phyloP scores from a whole-genome alignment of 2,113 vertebrate genomes.

The Lophochroa leadbeateri region DNA sequence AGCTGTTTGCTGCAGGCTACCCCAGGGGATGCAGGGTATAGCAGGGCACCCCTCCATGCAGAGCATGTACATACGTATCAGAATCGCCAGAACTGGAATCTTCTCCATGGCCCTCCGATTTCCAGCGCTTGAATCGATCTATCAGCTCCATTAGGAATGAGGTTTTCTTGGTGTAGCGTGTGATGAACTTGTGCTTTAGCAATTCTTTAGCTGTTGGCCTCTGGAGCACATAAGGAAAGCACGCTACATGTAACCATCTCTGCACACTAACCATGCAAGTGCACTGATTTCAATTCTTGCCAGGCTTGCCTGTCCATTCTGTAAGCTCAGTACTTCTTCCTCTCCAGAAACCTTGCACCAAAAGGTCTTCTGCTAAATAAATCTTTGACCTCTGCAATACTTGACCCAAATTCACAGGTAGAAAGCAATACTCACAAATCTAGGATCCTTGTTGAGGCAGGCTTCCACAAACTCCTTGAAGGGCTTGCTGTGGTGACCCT shows the following conservation, averaged over 20 bases:
- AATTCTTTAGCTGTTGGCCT: constrained; percentile 94
- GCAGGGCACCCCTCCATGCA: neutral
- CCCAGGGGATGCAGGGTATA: fast-evolving
- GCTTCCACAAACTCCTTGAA: constrained; percentile 98
- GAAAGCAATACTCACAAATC: constrained; percentile 86
- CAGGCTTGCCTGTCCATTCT: neutral
- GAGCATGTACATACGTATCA: constrained; percentile 80
- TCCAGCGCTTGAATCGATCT: constrained; percentile 96
- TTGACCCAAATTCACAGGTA: neutral
- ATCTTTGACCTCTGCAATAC: neutral
- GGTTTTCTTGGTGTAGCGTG: constrained; percentile 94
- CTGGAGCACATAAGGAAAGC: constrained; percentile 65
- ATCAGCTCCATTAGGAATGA: constrained; percentile 96
- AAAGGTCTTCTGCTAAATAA: neutral
- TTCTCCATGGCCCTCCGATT: constrained; percentile 92
- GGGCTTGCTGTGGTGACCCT: constrained; percentile 96
- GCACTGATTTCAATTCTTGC: neutral
- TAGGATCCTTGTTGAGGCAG: constrained; percentile 97
- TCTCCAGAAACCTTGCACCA: neutral
- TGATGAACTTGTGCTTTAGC: constrained; percentile 97
- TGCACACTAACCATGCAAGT: neutral
- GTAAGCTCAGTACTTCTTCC: neutral
- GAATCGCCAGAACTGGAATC: constrained; percentile 97
- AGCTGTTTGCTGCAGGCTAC: neutral
- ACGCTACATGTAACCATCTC: neutral